Percentiles rank a stretch among this genome's conserved stretches.
phyloP scores from a whole-genome alignment of 2,113 vertebrate species.

The Coracopsis vasa region DNA sequence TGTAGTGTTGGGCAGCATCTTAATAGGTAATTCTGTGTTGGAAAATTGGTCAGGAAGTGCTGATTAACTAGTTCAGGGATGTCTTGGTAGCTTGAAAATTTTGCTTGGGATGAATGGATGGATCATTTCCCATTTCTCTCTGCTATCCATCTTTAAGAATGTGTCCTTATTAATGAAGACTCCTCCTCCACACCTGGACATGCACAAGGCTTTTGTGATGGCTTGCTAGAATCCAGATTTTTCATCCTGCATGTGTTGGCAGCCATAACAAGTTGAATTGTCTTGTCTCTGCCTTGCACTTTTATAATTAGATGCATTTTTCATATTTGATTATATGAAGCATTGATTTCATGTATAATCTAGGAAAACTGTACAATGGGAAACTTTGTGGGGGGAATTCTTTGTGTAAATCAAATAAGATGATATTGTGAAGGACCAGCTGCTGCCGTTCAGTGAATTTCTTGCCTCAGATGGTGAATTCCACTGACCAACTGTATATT shows the following conservation, averaged over 20 bases:
- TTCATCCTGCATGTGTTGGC: neutral
- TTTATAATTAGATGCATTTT: neutral
- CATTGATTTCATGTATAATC: neutral
- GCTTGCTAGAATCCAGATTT: neutral
- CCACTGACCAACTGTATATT: neutral
- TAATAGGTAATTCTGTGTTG: neutral
- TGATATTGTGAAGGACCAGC: neutral
- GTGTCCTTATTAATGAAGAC: neutral
- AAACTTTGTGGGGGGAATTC: neutral
- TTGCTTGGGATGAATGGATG: neutral
- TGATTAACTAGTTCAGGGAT: neutral
- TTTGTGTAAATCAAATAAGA: neutral
- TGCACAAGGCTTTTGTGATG: neutral
- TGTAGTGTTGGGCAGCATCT: neutral
- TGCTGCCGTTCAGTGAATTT: conserved; percentile 5
- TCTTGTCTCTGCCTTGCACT: neutral
- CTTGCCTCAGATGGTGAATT: neutral
- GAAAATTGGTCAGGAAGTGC: neutral
- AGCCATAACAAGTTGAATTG: neutral
- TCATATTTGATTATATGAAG: neutral
- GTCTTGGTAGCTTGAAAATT: neutral
- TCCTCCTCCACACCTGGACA: neutral
- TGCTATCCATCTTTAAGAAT: neutral
- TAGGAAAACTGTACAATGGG: neutral
- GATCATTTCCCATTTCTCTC: neutral